These are phyloP conservation scores for Trachelus iudaicus DNA, from an alignment of 2,888 invertebrate species.

Conservation along the genomic window DNA sequence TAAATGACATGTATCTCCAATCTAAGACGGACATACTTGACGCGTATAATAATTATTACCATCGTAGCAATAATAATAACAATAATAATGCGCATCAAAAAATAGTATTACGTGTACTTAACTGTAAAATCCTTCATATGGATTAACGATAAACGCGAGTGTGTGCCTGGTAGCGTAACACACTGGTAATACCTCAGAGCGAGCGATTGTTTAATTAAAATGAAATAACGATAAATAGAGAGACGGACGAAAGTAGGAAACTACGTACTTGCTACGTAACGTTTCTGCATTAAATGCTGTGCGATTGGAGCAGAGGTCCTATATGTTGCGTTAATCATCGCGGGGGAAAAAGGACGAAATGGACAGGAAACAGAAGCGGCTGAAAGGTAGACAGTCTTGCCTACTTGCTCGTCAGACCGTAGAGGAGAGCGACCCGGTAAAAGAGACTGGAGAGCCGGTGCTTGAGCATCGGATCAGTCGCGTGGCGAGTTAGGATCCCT, in stretches of 20 bases:
- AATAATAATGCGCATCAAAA: constrained; percentile 27
- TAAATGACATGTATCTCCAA: neutral
- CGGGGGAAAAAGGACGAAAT: neutral
- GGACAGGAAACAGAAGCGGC: neutral
- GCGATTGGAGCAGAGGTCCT: neutral
- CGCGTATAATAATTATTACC: neutral
- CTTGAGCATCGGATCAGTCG: constrained; percentile 68
- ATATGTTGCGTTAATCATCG: neutral
- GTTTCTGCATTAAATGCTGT: neutral
- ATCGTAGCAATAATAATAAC: neutral
- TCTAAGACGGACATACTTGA: neutral
- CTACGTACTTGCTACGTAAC: too few species aligned
- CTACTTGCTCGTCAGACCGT: constrained; percentile 62
- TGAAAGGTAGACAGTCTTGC: neutral
- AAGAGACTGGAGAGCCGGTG: constrained; percentile 70
- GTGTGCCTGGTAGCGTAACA: neutral
- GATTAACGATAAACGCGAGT: neutral
- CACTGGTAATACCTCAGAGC: neutral
- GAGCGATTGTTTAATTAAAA: neutral
- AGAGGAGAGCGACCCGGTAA: constrained; percentile 68
- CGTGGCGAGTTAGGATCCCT: constrained; percentile 70
- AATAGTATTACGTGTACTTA: constrained; percentile 30
- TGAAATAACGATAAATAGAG: neutral
- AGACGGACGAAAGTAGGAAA: neutral
- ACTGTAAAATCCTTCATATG: constrained; percentile 27